Conservation (phyloP, 1,140 invertebrate genomes). For the Pogonomyrmex barbatus region DNA sequence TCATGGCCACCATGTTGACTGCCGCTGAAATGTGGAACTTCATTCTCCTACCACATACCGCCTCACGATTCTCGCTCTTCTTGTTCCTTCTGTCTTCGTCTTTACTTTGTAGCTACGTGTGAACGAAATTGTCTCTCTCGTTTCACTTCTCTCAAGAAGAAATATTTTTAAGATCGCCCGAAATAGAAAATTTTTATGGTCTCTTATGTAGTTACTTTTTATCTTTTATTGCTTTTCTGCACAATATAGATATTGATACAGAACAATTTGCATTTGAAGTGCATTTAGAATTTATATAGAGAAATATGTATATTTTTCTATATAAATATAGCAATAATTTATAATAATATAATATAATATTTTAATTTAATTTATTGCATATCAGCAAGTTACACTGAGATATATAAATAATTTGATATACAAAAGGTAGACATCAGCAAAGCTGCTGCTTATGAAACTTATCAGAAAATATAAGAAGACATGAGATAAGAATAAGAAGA, state of each 20-base stretch:
- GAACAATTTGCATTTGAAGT: neutral
- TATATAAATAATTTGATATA: too few species aligned
- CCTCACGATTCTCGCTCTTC: conserved; percentile 20
- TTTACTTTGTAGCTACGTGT: conserved; percentile 20
- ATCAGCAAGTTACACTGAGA: too few species aligned
- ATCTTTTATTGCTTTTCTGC: neutral
- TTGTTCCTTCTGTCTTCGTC: conserved; percentile 35
- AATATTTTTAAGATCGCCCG: conserved; percentile 19
- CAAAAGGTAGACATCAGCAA: too few species aligned
- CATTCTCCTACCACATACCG: conserved; percentile 33
- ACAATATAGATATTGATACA: neutral
- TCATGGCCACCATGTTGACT: conserved; percentile 74
- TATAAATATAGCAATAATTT: neutral
- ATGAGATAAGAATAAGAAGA: too few species aligned
- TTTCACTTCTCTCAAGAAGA: neutral
- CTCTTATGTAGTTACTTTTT: neutral
- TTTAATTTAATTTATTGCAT: too few species aligned
- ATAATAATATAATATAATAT: neutral
- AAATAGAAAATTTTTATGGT: conserved; percentile 1
- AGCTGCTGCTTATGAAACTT: too few species aligned
- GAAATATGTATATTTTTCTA: neutral
- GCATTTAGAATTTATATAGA: neutral
- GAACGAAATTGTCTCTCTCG: conserved; percentile 7
- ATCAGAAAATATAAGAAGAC: too few species aligned
- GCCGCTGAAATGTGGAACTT: conserved; percentile 66